A percentile compares a stretch with the other conserved stretches of the same genome.
Evolutionary conservation across 1,140 invertebrate species (phyloP).

Genomic region (Portunus trituberculatus): DNA sequence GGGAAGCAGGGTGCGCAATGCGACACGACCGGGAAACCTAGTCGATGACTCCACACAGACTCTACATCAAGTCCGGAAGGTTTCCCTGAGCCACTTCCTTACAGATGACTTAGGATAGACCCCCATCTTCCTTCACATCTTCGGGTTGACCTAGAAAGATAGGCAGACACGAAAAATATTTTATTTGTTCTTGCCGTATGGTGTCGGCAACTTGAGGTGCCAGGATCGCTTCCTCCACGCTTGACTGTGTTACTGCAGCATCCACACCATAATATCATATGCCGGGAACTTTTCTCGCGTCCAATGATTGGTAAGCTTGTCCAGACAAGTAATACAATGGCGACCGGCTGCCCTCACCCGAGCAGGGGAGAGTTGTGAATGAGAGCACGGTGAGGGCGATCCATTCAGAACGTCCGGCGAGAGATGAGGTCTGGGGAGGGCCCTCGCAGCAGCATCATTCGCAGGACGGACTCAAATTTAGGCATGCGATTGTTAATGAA

Average conservation of each 20-base stretch:
- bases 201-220: conserved; percentile 7
- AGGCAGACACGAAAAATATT: neutral
- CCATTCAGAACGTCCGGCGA: neutral
- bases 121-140: neutral
- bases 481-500: neutral
- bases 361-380: neutral
- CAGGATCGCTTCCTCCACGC: neutral
- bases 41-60: conserved; percentile 40
- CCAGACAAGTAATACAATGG: neutral
- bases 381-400: neutral
- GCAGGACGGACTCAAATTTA: too few species aligned
- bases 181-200: neutral
- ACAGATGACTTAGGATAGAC: neutral
- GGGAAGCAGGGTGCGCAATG: conserved; percentile 50
- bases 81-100: conserved; percentile 20
- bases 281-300: neutral
- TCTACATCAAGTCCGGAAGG: conserved; percentile 1
- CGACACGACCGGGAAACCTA: conserved; percentile 33
- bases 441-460: neutral
- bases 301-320: neutral
- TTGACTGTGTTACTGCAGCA: neutral
- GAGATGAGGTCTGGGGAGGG: neutral
- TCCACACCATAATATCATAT: neutral
- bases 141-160: neutral
- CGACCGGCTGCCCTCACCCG: neutral